phyloP scores from a whole-genome alignment of 2,888 invertebrate genomes.

The Campoplex capitator region DNA sequence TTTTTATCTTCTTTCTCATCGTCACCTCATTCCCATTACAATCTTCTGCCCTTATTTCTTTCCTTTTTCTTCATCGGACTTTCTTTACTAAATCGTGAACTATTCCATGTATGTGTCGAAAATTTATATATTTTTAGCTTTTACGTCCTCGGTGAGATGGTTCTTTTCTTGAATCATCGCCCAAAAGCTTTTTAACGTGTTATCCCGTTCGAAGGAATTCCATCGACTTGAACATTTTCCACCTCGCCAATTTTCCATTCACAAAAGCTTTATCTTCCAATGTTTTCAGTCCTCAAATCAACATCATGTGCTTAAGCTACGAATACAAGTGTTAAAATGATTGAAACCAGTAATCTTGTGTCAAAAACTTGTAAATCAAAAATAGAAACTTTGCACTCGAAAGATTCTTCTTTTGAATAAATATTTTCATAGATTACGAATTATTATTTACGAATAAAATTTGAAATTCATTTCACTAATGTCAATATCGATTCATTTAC shows the following conservation, averaged over 20 bases:
- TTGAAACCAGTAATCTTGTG: neutral
- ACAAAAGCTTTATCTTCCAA: neutral
- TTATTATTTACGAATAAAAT: neutral
- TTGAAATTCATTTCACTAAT: neutral
- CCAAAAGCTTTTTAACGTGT: neutral
- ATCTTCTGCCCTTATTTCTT: neutral
- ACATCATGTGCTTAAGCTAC: neutral
- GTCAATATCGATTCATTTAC: neutral
- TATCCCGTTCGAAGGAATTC: slow-evolving; percentile 1
- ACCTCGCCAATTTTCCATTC: neutral
- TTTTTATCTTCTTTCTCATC: neutral
- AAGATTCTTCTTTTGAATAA: neutral
- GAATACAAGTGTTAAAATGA: neutral
- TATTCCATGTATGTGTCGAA: slow-evolving; percentile 1
- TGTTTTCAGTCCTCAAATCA: no score
- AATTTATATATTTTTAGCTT: neutral
- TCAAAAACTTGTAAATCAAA: neutral
- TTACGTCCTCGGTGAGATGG: slow-evolving; percentile 29
- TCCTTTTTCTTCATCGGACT: neutral
- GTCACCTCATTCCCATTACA: neutral
- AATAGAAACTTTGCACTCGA: neutral
- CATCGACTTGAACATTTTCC: neutral
- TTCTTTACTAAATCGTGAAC: slow-evolving; percentile 30
- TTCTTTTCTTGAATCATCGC: slow-evolving; percentile 13
- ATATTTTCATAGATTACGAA: neutral